These are phyloP conservation scores for Danaus plexippus DNA, from an alignment of 1,140 invertebrate species.

Conservation along the genomic window DNA sequence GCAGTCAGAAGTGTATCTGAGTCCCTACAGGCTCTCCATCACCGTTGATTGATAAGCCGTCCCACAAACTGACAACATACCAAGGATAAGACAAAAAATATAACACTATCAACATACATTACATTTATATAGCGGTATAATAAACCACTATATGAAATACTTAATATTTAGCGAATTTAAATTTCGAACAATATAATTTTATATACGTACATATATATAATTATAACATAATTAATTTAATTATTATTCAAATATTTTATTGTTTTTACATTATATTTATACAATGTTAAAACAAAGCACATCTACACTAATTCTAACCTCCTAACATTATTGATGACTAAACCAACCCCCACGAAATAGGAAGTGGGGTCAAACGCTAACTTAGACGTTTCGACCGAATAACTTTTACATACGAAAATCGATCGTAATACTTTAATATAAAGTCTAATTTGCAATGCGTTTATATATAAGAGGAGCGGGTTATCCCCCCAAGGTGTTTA, in stretches of 20 bases:
- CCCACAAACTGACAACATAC: constrained; percentile 25
- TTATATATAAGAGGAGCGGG: constrained; percentile 32
- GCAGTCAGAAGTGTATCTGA: constrained; percentile 13
- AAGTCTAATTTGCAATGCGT: constrained; percentile 16
- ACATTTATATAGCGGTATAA: too few relatives aligned
- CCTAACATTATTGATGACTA: constrained; percentile 68
- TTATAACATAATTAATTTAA: too few relatives aligned
- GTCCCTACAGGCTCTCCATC: constrained; percentile 40
- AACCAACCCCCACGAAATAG: constrained; percentile 57
- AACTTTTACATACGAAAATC: constrained; percentile 11
- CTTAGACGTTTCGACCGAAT: constrained; percentile 30
- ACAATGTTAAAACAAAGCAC: constrained; percentile 20
- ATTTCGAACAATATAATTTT: too few relatives aligned
- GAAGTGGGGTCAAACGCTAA: constrained; percentile 64
- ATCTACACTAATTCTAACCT: constrained; percentile 56
- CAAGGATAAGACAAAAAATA: constrained; percentile 1
- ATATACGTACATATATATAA: too few relatives aligned
- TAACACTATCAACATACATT: too few relatives aligned
- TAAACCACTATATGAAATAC: too few relatives aligned
- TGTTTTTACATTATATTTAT: too few relatives aligned
- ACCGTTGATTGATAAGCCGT: constrained; percentile 53
- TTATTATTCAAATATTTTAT: too few relatives aligned
- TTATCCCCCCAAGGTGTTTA: constrained; percentile 59
- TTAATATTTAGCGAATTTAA: too few relatives aligned
- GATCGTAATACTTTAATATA: constrained; percentile 17